Conservation (phyloP, 2,797 vertebrate genomes). For the Sebastes cheni region DNA sequence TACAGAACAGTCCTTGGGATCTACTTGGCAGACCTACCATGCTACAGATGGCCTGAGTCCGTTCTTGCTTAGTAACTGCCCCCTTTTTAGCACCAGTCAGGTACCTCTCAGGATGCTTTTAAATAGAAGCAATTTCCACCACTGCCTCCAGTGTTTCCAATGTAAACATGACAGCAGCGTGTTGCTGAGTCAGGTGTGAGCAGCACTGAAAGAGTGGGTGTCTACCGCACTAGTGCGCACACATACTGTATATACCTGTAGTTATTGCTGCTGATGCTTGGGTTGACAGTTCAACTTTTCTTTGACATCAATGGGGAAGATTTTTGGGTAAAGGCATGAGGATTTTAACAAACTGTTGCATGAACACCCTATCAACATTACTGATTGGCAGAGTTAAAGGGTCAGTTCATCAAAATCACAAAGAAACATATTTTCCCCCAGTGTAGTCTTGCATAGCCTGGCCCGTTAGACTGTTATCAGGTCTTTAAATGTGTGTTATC, state of each 20-base stretch:
- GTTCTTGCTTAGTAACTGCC: slow-evolving; percentile 22
- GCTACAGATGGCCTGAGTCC: slow-evolving; percentile 22
- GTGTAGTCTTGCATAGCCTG: neutral
- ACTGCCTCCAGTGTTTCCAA: slow-evolving; percentile 6
- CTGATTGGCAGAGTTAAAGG: neutral
- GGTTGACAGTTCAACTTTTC: neutral
- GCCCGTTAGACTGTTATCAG: neutral
- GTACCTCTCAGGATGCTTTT: slow-evolving; percentile 27
- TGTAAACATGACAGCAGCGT: neutral
- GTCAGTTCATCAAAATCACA: neutral
- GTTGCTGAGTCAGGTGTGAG: slow-evolving; percentile 9
- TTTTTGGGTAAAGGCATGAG: neutral
- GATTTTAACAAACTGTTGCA: neutral
- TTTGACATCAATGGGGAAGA: neutral
- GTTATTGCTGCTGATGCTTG: neutral
- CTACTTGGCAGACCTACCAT: slow-evolving; percentile 8
- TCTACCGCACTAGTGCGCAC: neutral
- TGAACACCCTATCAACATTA: neutral
- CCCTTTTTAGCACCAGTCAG: slow-evolving; percentile 18
- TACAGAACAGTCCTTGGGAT: neutral
- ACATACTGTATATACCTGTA: neutral
- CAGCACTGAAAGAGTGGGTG: neutral
- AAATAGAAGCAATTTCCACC: slow-evolving; percentile 32
- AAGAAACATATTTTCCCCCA: neutral
- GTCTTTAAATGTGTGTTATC: neutral